phyloP scores from a whole-genome alignment of 2,888 invertebrate genomes.

The Mythimna loreyi region DNA sequence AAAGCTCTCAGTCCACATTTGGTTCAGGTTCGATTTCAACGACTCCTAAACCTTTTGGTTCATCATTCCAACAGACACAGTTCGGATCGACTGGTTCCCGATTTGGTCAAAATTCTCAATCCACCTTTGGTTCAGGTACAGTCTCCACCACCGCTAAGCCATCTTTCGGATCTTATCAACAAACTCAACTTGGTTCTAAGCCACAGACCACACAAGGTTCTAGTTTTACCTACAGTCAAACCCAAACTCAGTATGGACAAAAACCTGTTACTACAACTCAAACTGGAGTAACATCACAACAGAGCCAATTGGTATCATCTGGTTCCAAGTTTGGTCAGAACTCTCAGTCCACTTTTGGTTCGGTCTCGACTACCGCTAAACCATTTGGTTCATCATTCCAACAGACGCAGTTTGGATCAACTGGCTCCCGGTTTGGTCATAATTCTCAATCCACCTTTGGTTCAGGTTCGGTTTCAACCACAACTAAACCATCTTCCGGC shows the following conservation, averaged over 20 bases:
- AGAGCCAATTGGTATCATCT: slow-evolving; percentile 7
- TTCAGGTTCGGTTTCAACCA: not conserved
- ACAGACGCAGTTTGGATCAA: slow-evolving; percentile 14
- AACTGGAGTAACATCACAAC: not conserved
- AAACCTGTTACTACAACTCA: slow-evolving; percentile 25
- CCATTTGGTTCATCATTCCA: slow-evolving; percentile 2
- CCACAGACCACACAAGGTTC: slow-evolving; percentile 28
- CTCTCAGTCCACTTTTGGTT: slow-evolving; percentile 7
- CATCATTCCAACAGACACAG: not conserved
- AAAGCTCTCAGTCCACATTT: slow-evolving; percentile 4
- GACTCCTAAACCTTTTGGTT: not conserved
- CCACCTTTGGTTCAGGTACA: not conserved
- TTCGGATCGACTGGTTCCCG: slow-evolving; percentile 1
- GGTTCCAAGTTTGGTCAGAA: slow-evolving; percentile 5
- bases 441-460: not conserved
- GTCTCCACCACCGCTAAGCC: slow-evolving; percentile 15
- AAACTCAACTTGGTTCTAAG: slow-evolving; percentile 10
- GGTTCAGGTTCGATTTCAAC: slow-evolving; percentile 9
- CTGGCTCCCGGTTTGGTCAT: slow-evolving; percentile 21
- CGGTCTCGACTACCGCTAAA: slow-evolving; percentile 18
- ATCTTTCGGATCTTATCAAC: slow-evolving; percentile 2
- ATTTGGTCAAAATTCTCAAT: not conserved
- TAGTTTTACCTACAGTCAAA: slow-evolving; percentile 30
- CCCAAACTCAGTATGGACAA: slow-evolving; percentile 25
- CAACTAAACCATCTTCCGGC: slow-evolving; percentile 10